A percentile compares a stretch with the other conserved stretches of the same genome.
Evolutionary conservation across 2,113 vertebrate species (phyloP).

Genomic region (Fulmarus glacialis): DNA sequence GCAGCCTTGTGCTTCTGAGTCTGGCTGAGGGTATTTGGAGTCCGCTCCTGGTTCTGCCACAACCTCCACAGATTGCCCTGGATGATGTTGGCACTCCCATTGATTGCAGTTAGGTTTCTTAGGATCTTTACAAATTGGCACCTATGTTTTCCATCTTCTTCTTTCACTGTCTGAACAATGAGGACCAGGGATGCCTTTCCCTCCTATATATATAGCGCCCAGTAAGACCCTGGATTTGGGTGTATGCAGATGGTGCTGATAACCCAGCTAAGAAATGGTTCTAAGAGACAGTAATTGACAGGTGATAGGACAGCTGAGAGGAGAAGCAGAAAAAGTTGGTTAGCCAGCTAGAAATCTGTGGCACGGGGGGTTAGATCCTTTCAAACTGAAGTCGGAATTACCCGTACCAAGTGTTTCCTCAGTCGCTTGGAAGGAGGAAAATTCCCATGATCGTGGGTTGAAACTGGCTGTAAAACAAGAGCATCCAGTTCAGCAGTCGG

Average conservation of each 20-base stretch:
- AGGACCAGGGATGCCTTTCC: background rate
- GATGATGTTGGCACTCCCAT: background rate
- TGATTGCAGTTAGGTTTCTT: background rate
- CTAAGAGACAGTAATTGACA: background rate
- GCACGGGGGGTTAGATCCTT: slow-evolving; percentile 65
- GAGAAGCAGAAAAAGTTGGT: background rate
- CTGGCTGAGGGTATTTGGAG: background rate
- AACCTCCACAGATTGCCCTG: background rate
- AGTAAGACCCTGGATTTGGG: background rate
- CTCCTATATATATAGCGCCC: background rate
- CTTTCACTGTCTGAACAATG: background rate
- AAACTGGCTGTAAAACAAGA: slow-evolving; percentile 75
- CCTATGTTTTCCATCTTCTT: background rate
- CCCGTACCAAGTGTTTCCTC: slow-evolving; percentile 74
- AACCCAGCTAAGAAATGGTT: background rate
- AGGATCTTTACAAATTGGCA: background rate
- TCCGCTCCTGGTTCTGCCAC: background rate
- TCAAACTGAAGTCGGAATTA: slow-evolving; percentile 73
- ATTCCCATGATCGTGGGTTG: slow-evolving; percentile 79
- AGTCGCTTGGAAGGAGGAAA: slow-evolving; percentile 73
- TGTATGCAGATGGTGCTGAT: background rate
- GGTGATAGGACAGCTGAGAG: background rate
- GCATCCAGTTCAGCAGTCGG: slow-evolving; percentile 33
- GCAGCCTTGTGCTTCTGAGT: background rate
- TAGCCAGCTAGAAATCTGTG: slow-evolving; percentile 49